A percentile compares a stretch with the other conserved stretches of the same genome.
These are phyloP conservation scores for Podarcis muralis DNA, from an alignment of 2,113 vertebrate genomes.

Conservation along the genomic window DNA sequence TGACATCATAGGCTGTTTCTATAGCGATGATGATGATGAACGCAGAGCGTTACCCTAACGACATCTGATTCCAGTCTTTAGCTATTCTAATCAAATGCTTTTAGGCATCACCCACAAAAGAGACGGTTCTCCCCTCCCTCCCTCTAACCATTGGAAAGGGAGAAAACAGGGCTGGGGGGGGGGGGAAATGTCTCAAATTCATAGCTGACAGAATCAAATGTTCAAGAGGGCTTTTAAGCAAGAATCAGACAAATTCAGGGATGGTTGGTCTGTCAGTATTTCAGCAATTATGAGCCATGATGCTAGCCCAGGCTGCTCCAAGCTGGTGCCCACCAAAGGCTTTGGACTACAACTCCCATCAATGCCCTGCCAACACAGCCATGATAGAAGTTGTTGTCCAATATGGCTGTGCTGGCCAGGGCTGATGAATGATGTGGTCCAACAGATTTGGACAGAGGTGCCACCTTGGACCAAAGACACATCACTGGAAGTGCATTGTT, in stretches of 20 bases:
- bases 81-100: slow-evolving; percentile 16
- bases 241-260: not conserved
- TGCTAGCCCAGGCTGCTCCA: too few species aligned
- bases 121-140: not conserved
- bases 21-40: not conserved
- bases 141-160: not conserved
- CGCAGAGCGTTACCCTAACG: not conserved
- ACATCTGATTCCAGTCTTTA: not conserved
- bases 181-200: not conserved
- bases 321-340: too few species aligned
- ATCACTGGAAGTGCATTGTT: too few species aligned
- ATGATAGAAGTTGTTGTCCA: too few species aligned
- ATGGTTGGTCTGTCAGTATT: too few species aligned
- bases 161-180: not conserved
- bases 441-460: too few species aligned
- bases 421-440: too few species aligned
- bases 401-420: too few species aligned
- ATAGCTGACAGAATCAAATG: not conserved
- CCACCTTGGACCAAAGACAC: too few species aligned
- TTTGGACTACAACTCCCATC: too few species aligned
- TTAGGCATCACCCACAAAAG: not conserved
- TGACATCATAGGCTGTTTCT: slow-evolving; percentile 1
- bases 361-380: too few species aligned
- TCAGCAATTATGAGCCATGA: not conserved
- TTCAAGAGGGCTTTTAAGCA: not conserved